Percentiles rank a stretch among this genome's conserved stretches.
These are phyloP conservation scores for Cordilura impudica DNA, from an alignment of 2,888 invertebrate genomes.

Conservation along the genomic window DNA sequence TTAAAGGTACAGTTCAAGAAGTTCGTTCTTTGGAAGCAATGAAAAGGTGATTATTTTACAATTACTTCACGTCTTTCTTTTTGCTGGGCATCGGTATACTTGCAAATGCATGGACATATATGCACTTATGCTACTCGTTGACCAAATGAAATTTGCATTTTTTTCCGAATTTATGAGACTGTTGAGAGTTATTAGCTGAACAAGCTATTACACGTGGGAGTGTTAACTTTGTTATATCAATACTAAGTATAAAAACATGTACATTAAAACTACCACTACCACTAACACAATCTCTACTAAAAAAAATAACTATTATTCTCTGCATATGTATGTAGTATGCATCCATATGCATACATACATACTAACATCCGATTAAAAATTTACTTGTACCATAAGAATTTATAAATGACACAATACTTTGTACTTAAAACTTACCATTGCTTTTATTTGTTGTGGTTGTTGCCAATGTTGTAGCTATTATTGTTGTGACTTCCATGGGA, in stretches of 20 bases:
- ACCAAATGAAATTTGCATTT: constrained; percentile 68
- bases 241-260: constrained; percentile 39
- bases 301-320: background rate
- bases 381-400: constrained; percentile 24
- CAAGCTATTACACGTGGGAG: constrained; percentile 70
- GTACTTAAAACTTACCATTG: constrained; percentile 61
- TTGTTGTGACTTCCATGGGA: constrained; percentile 48
- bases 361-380: background rate
- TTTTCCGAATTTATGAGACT: constrained; percentile 76
- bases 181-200: constrained; percentile 77
- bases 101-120: constrained; percentile 12
- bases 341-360: too few relatives aligned
- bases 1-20: too few relatives aligned
- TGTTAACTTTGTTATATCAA: constrained; percentile 63
- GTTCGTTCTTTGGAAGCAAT: too few relatives aligned
- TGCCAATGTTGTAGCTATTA: constrained; percentile 43
- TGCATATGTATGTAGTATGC: background rate
- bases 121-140: constrained; percentile 53
- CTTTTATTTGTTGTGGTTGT: constrained; percentile 64
- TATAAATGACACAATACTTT: constrained; percentile 4
- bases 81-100: constrained; percentile 3
- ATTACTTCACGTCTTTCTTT: too few relatives aligned
- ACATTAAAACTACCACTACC: constrained; percentile 19
- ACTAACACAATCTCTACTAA: background rate
- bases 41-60: too few relatives aligned